These are phyloP conservation scores for Genyomyrus donnyi DNA, from an alignment of 2,113 vertebrate genomes.

Conservation along the genomic window DNA sequence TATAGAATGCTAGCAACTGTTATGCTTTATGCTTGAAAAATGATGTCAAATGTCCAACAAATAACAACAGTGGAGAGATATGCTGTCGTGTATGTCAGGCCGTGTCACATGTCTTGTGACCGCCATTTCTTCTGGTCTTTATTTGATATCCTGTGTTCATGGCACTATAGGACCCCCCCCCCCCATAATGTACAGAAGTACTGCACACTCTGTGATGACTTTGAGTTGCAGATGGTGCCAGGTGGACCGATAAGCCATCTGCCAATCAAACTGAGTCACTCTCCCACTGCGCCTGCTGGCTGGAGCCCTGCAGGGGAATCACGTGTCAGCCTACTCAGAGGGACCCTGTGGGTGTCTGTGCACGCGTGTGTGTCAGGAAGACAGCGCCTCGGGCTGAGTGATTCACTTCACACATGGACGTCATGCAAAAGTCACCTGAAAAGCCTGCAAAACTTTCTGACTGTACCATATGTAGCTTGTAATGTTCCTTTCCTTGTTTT, in stretches of 20 bases:
- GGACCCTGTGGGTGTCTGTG: not conserved
- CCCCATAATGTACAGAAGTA: not conserved
- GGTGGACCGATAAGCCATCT: slow-evolving; percentile 1
- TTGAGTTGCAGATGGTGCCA: not conserved
- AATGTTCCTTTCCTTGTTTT: not conserved
- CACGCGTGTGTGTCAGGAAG: not conserved
- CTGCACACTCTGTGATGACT: not conserved
- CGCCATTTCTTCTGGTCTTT: not conserved
- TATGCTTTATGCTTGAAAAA: not conserved
- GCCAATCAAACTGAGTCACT: slow-evolving; percentile 19
- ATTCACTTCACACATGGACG: not conserved
- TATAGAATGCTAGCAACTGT: not conserved
- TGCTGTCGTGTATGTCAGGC: not conserved
- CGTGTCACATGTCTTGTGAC: not conserved
- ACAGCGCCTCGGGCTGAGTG: not conserved
- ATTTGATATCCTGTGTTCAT: not conserved
- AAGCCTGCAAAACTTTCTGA: not conserved
- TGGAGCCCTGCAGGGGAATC: not conserved
- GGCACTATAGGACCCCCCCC: no score
- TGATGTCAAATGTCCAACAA: not conserved
- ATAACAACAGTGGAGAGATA: not conserved
- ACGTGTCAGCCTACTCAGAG: not conserved
- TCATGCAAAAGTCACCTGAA: not conserved
- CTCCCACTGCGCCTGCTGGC: slow-evolving; percentile 7
- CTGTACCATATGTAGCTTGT: not conserved